Evolutionary conservation across 2,797 vertebrate species (phyloP).

Genomic region (Novumbra hubbsi): DNA sequence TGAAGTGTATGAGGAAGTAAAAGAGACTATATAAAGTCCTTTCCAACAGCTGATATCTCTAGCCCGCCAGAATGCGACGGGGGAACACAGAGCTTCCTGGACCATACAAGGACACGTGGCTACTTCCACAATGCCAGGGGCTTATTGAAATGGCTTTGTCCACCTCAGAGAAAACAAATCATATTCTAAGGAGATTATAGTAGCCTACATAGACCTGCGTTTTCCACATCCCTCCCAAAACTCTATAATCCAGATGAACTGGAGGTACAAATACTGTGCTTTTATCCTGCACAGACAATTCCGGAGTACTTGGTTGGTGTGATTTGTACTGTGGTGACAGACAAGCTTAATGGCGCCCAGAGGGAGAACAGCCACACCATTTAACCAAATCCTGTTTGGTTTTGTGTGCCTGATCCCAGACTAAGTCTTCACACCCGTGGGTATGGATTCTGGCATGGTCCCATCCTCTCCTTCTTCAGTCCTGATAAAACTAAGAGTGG

Average conservation of each 20-base stretch:
- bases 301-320: background rate
- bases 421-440: constrained; percentile 27
- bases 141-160: background rate
- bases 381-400: constrained; percentile 13
- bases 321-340: background rate
- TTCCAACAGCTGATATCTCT: background rate
- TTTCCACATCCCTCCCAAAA: background rate
- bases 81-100: background rate
- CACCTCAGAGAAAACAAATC: background rate
- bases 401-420: constrained; percentile 16
- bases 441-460: constrained; percentile 33
- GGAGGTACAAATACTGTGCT: background rate
- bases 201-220: background rate
- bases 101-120: constrained; percentile 4
- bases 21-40: background rate
- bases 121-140: background rate
- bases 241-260: background rate
- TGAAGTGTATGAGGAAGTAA: background rate
- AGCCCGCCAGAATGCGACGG: background rate
- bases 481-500: constrained; percentile 40
- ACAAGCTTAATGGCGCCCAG: background rate
- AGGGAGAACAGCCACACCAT: background rate
- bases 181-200: background rate
- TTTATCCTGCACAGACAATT: background rate
- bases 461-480: constrained; percentile 32